Evolutionary conservation across 2,797 vertebrate species (phyloP).

Genomic region (Enteromius anoplus): DNA sequence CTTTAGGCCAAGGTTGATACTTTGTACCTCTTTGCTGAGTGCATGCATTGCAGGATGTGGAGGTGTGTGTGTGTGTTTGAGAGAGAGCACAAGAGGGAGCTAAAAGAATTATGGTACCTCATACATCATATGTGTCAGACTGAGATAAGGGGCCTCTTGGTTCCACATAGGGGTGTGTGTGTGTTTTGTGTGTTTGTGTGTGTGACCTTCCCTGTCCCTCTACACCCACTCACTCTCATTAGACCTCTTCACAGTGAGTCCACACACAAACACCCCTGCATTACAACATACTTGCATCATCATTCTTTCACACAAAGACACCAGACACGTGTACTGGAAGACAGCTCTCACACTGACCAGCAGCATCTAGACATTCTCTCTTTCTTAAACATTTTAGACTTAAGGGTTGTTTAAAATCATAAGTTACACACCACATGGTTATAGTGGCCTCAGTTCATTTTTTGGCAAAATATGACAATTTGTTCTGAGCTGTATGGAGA

Average conservation of each 20-base stretch:
- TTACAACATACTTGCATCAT: conserved; percentile 57
- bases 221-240: conserved; percentile 56
- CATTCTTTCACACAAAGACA: conserved; percentile 38
- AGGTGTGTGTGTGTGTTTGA: conserved; percentile 35
- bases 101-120: conserved; percentile 57
- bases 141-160: conserved; percentile 45
- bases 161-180: conserved; percentile 17
- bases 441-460: background rate
- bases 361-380: conserved; percentile 17
- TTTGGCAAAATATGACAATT: background rate
- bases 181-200: conserved; percentile 30
- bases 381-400: conserved; percentile 8
- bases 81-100: conserved; percentile 26
- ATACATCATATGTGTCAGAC: conserved; percentile 58
- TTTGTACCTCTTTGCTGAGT: conserved; percentile 46
- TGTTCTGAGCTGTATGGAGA: background rate
- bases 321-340: conserved; percentile 27
- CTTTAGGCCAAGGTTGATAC: conserved; percentile 52
- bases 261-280: conserved; percentile 41
- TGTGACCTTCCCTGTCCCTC: conserved; percentile 53
- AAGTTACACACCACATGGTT: background rate
- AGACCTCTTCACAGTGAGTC: conserved; percentile 54
- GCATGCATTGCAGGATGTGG: conserved; percentile 34
- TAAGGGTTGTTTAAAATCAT: background rate
- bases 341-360: conserved; percentile 42